Evolutionary conservation across 2,113 vertebrate genomes (phyloP).

Genomic region (Aptenodytes patagonicus): DNA sequence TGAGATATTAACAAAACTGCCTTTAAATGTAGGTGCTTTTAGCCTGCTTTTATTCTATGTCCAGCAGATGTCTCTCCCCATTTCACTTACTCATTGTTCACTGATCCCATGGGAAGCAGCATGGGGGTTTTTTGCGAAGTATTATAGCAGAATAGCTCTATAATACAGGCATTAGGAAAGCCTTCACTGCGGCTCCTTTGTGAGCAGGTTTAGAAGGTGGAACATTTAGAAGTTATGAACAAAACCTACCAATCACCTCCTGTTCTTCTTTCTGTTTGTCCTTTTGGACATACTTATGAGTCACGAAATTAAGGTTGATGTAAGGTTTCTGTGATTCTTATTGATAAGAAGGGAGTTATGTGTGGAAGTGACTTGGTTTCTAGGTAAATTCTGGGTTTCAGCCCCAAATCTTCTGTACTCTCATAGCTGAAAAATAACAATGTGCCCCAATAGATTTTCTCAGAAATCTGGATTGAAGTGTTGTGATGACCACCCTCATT

Average conservation of each 20-base stretch:
- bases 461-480: accelerated
- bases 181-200: neutral
- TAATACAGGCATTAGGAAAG: neutral
- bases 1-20: neutral
- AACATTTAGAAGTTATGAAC: neutral
- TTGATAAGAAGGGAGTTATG: neutral
- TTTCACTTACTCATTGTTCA: neutral
- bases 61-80: neutral
- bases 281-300: neutral
- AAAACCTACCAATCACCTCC: neutral
- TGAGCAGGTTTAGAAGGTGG: neutral
- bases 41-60: neutral
- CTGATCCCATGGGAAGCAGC: neutral
- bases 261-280: neutral
- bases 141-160: neutral
- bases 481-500: neutral
- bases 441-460: neutral
- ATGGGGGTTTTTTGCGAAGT: neutral
- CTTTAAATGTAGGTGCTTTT: neutral
- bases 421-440: accelerated
- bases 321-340: neutral
- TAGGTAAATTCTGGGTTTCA: neutral
- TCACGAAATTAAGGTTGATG: neutral
- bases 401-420: neutral
- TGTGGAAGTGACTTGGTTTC: neutral